These are phyloP conservation scores for Heterocephalus glaber DNA, from an alignment of 2,113 vertebrate species.

Conservation along the genomic window DNA sequence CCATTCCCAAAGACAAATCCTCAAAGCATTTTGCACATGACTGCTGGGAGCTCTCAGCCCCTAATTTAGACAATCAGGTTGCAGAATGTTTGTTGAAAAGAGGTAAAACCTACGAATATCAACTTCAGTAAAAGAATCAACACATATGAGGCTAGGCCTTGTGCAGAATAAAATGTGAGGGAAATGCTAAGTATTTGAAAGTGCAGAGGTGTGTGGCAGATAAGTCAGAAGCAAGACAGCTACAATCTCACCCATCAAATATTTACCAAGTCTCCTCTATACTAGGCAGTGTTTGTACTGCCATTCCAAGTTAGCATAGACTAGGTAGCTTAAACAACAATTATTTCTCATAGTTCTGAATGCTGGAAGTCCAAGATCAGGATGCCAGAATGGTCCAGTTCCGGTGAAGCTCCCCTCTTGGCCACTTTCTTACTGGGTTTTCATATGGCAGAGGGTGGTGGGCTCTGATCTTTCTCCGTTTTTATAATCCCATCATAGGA, in stretches of 20 bases:
- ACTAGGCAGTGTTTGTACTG: background rate
- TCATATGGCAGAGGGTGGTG: background rate
- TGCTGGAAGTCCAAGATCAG: background rate
- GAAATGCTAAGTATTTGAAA: background rate
- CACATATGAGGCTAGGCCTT: background rate
- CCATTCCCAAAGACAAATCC: background rate
- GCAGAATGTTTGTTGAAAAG: background rate
- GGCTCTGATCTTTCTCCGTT: background rate
- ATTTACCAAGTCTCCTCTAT: background rate
- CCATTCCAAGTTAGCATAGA: background rate
- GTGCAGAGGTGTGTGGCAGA: background rate
- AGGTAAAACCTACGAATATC: background rate
- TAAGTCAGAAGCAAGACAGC: background rate
- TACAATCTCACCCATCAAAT: background rate
- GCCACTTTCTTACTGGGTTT: background rate
- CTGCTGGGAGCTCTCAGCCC: background rate
- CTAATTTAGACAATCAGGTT: background rate
- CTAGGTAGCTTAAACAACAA: background rate
- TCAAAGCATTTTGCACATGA: background rate
- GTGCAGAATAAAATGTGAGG: background rate
- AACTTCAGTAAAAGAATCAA: background rate
- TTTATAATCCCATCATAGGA: background rate
- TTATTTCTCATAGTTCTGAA: background rate
- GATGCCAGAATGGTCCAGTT: background rate
- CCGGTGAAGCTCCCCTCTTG: background rate